phyloP scores from a whole-genome alignment of 2,113 vertebrate genomes.

The Notarius quadriscutis region DNA sequence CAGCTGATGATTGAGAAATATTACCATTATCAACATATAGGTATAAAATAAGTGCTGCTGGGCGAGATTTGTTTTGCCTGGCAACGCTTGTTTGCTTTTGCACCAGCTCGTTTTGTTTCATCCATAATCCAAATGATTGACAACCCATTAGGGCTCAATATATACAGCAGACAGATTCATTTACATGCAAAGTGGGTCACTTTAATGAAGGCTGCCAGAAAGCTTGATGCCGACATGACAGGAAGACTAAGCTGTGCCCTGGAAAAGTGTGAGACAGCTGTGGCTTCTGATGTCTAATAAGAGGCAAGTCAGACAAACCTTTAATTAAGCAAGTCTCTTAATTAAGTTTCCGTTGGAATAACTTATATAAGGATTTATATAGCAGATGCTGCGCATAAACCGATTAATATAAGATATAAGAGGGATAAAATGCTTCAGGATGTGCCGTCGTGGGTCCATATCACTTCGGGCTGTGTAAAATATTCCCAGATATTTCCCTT shows the following conservation, averaged over 20 bases:
- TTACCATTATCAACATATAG: too few species aligned
- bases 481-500: neutral
- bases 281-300: neutral
- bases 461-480: neutral
- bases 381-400: neutral
- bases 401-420: neutral
- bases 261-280: neutral
- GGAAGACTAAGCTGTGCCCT: constrained; percentile 3
- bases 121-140: neutral
- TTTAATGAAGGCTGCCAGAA: constrained; percentile 7
- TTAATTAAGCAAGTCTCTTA: neutral
- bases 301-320: neutral
- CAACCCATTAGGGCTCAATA: neutral
- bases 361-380: neutral
- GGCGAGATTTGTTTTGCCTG: too few species aligned
- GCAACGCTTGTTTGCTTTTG: neutral
- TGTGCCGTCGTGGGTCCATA: too few species aligned
- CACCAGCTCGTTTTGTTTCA: neutral
- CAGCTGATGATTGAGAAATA: too few species aligned
- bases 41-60: too few species aligned
- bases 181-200: constrained; percentile 40
- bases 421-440: neutral
- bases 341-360: neutral
- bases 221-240: neutral
- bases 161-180: constrained; percentile 27